Base-by-base conservation (phyloP, 2,797 vertebrate genomes). In the Ctenochaetus hawaiiensis region DNA sequence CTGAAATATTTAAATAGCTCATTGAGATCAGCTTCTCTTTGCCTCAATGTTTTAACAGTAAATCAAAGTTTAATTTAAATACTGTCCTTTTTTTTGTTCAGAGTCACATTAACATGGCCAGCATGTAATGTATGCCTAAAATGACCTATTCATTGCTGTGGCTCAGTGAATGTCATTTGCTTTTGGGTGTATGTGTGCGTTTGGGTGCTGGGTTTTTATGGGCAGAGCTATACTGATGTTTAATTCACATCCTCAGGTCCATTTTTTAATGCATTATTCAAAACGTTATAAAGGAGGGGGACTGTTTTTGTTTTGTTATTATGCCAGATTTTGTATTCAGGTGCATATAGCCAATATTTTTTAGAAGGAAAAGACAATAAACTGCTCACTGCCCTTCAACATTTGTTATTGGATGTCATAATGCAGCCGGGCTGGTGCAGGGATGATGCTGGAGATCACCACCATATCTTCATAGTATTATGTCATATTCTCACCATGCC, bases 211-310 rank as follows among this genome's bases (percentile, higher is more conserved):
- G 22, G 2, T 69, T 75, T 84, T 70, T 64, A 61, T 60, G 52
- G 58, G 37, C 54, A 23, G 60, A 45, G 72, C 56, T 73, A 69
- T 64, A 81, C 69, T 82, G 75, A 75, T 90, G 76, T 87, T 89
- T 87, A 81, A 87, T 90, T 79, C 72, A 61, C 53, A 59, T 80
- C 77, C 66, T 64, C 53, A 12, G 66, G 76, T 81, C 65, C 37
- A 49, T 83, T 87, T 87, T 83, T 85, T 69, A 77, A 91, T 90
- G 72, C 81, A 92, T 91, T 89, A 92, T 94, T 92, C 83, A 91
- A 60, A 78, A 81, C 49, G 63, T 61, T 70, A 78, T 86, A 70
- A 83, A 83, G 23, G 56, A 72, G 22, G 6, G 34, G 37, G 62
- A 45, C 41, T 77, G 68, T 75, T 85, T 84, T 68, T 66, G 72